Conservation (phyloP, 2,113 vertebrate species). For the Chrysochloris asiatica region DNA sequence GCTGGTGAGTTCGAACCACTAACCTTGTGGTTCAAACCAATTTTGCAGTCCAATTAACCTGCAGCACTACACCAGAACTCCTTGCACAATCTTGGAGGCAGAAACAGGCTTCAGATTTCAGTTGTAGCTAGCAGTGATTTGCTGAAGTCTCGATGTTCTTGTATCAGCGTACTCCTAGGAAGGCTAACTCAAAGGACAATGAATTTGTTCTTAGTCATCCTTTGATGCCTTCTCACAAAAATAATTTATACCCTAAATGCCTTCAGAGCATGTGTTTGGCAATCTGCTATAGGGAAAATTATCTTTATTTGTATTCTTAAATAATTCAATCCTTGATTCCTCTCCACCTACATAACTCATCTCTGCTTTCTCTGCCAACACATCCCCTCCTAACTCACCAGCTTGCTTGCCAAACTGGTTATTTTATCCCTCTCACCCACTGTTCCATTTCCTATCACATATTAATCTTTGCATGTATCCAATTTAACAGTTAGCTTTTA, state of each 20-base stretch:
- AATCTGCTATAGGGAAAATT: background rate
- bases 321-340: conserved; percentile 27
- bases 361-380: background rate
- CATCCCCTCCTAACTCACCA: background rate
- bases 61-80: no score
- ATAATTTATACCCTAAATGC: background rate
- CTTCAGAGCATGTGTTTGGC: background rate
- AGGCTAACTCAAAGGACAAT: background rate
- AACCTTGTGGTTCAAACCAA: no score
- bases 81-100: no score
- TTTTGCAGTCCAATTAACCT: no score
- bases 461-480: background rate
- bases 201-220: background rate
- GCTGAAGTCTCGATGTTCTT: background rate
- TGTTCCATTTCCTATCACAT: background rate
- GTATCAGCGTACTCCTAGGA: background rate
- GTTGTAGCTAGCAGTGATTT: background rate
- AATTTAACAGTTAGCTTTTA: background rate
- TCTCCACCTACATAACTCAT: background rate
- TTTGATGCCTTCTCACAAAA: background rate
- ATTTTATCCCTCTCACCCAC: background rate
- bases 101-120: background rate
- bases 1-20: no score
- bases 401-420: background rate
- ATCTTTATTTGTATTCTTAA: conserved; percentile 15